Evolutionary conservation across 2,797 vertebrate species (phyloP).

Genomic region (Serranus cabrilla): DNA sequence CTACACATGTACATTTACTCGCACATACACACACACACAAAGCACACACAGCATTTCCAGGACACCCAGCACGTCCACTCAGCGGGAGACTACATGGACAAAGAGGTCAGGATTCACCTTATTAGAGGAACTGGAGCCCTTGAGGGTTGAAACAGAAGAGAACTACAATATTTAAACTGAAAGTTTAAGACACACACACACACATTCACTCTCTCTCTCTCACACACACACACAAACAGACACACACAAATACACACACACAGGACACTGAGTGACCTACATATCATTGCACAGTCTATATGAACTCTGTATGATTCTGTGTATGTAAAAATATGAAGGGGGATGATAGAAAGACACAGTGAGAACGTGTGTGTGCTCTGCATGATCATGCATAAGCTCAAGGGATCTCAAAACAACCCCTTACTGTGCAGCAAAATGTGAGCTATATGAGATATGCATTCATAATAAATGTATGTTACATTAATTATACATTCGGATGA

Average conservation of each 20-base stretch:
- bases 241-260: not conserved
- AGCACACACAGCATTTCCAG: slow-evolving; percentile 55
- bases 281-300: slow-evolving; percentile 17
- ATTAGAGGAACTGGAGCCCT: slow-evolving; percentile 63
- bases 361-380: slow-evolving; percentile 7
- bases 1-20: slow-evolving; percentile 28
- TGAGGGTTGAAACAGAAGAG: slow-evolving; percentile 72
- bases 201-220: not conserved
- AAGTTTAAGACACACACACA: slow-evolving; percentile 41
- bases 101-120: slow-evolving; percentile 74
- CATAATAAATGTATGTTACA: slow-evolving; percentile 52
- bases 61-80: slow-evolving; percentile 45
- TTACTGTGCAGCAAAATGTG: slow-evolving; percentile 11
- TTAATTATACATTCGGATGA: slow-evolving; percentile 53
- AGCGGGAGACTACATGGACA: slow-evolving; percentile 53
- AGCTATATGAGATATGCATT: slow-evolving; percentile 36
- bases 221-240: slow-evolving; percentile 12
- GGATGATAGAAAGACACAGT: not conserved
- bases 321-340: not conserved
- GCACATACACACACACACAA: slow-evolving; percentile 36
- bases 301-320: slow-evolving; percentile 7
- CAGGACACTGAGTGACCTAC: slow-evolving; percentile 37
- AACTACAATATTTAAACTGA: slow-evolving; percentile 68
- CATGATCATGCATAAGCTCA: slow-evolving; percentile 21
- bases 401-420: slow-evolving; percentile 9